Conservation (phyloP, 92 coral and sea anemone genomes). For the Porites divaricata region DNA sequence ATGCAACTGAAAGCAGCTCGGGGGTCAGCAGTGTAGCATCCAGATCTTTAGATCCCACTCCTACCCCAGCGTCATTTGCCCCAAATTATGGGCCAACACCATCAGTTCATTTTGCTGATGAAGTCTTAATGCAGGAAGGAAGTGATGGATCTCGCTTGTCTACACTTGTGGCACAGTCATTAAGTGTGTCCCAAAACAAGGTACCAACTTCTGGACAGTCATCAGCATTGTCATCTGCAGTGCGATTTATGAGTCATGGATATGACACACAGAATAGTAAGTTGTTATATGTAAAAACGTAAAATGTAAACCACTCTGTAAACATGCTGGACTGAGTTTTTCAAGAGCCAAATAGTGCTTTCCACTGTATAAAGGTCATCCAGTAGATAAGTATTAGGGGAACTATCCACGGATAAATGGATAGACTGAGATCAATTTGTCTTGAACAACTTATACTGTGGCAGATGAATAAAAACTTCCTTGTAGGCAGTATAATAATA, state of each 20-base stretch:
- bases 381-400: too few relatives aligned
- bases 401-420: too few relatives aligned
- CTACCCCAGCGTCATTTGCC: constrained; percentile 65
- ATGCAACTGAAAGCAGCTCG: constrained; percentile 88
- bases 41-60: constrained; percentile 62
- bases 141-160: constrained; percentile 74
- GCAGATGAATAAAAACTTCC: too few relatives aligned
- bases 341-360: too few relatives aligned
- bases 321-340: too few relatives aligned
- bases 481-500: too few relatives aligned
- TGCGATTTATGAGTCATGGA: constrained; percentile 67
- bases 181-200: constrained; percentile 61
- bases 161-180: constrained; percentile 80
- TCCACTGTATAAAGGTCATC: too few relatives aligned
- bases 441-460: too few relatives aligned
- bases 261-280: constrained; percentile 85
- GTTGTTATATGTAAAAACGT: constrained; percentile 20
- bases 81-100: constrained; percentile 66
- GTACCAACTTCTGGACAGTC: constrained; percentile 26
- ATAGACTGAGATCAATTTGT: too few relatives aligned
- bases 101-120: constrained; percentile 89
- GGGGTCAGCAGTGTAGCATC: constrained; percentile 87
- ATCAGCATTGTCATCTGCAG: constrained; percentile 43
- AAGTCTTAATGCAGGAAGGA: constrained; percentile 40
- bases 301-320: too few relatives aligned